phyloP scores from a whole-genome alignment of 2,797 vertebrate genomes.

The Spea hammondii region DNA sequence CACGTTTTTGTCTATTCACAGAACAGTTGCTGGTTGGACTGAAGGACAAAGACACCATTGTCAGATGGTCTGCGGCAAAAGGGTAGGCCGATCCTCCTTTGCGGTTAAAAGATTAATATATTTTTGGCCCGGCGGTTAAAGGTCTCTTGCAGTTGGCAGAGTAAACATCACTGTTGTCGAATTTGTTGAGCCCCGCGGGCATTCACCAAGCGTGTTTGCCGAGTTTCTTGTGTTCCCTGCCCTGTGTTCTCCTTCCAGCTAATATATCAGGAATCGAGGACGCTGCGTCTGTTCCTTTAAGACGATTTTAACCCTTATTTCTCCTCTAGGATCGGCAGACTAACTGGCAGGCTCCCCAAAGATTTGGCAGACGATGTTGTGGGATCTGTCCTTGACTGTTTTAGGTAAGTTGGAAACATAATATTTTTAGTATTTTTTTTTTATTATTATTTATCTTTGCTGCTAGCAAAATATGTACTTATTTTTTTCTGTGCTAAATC shows the following conservation, averaged over 20 bases:
- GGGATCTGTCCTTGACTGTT: conserved; percentile 89
- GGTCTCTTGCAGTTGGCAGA: conserved; percentile 37
- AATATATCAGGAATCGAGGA: background rate
- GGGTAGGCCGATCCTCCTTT: conserved; percentile 72
- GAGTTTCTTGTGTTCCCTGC: conserved; percentile 3
- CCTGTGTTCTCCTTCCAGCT: background rate
- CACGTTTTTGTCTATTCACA: conserved; percentile 60
- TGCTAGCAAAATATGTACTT: background rate
- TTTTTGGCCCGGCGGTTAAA: conserved; percentile 20
- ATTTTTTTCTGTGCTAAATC: background rate
- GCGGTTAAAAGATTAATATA: conserved; percentile 8
- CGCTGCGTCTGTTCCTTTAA: no score
- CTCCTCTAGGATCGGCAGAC: conserved; percentile 81
- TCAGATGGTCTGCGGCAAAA: conserved; percentile 97
- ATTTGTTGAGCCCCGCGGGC: conserved; percentile 39
- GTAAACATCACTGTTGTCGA: conserved; percentile 44
- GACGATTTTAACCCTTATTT: background rate
- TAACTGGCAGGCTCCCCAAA: conserved; percentile 89
- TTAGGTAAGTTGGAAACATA: conserved; percentile 73
- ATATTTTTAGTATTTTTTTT: background rate
- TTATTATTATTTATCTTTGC: background rate
- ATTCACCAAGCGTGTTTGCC: conserved; percentile 15
- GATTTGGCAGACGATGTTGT: conserved; percentile 95
- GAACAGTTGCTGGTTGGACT: conserved; percentile 87
- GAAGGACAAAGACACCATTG: conserved; percentile 94